Percentiles rank a stretch among this genome's conserved stretches.
Evolutionary conservation across 2,113 vertebrate genomes (phyloP).

Genomic region (Tiliqua scincoides): DNA sequence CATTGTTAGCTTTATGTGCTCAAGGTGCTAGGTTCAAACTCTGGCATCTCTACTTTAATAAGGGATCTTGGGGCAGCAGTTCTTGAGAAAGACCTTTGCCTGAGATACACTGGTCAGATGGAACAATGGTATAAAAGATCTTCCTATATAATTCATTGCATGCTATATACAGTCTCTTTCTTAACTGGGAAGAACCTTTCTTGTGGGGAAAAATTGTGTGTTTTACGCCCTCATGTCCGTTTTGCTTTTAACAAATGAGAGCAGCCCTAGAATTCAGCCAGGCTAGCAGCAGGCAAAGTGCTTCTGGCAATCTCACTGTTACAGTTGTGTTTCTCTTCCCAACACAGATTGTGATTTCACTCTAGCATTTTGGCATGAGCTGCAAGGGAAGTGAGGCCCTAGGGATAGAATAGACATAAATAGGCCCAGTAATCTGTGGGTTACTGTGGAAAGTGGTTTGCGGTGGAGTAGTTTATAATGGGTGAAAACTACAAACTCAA

Average conservation of each 20-base stretch:
- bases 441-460: not conserved
- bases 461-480: not conserved
- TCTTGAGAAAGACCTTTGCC: not conserved
- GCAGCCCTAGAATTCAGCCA: not conserved
- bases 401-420: not conserved
- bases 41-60: not conserved
- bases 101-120: not conserved
- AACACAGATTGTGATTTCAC: not conserved
- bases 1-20: not conserved
- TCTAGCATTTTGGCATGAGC: constrained; percentile 15
- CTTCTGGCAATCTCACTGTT: not conserved
- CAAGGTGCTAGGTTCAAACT: not conserved
- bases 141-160: not conserved
- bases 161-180: not conserved
- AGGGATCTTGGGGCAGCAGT: not conserved
- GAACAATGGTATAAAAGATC: not conserved
- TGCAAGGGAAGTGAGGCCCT: not conserved
- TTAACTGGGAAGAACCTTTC: not conserved
- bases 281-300: not conserved
- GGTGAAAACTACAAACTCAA: not conserved
- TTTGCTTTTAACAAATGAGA: not conserved
- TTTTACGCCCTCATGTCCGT: not conserved
- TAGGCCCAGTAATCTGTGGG: not conserved
- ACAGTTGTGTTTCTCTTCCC: constrained; percentile 5
- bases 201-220: not conserved